Percentiles rank a stretch among this genome's conserved stretches.
Conservation (phyloP, 2,797 vertebrate genomes). For the Hephaestus fuliginosus region DNA sequence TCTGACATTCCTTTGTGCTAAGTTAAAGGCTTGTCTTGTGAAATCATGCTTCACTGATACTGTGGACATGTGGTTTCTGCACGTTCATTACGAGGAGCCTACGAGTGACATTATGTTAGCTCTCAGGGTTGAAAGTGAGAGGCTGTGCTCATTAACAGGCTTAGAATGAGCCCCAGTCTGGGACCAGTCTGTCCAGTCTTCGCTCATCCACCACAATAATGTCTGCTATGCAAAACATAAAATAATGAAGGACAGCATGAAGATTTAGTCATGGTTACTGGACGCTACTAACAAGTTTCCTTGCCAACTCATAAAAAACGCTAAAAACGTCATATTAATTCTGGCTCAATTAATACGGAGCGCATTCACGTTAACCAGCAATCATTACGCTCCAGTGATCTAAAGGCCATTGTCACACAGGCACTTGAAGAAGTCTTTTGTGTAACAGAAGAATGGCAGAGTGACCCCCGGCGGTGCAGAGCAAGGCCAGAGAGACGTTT, state of each 20-base stretch:
- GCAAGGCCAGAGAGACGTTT: slow-evolving; percentile 80
- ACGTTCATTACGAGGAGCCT: slow-evolving; percentile 67
- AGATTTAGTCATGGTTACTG: slow-evolving; percentile 55
- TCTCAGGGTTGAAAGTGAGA: slow-evolving; percentile 72
- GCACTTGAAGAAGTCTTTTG: slow-evolving; percentile 88
- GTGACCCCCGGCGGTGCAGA: slow-evolving; percentile 83
- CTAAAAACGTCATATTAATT: slow-evolving; percentile 81
- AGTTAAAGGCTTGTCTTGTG: slow-evolving; percentile 73
- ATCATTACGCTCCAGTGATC: slow-evolving; percentile 88
- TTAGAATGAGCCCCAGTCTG: slow-evolving; percentile 43
- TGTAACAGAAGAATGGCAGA: slow-evolving; percentile 84
- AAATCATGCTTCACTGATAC: slow-evolving; percentile 73
- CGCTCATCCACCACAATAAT: slow-evolving; percentile 35
- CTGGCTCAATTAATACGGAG: slow-evolving; percentile 86
- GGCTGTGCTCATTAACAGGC: slow-evolving; percentile 70
- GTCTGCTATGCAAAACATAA: slow-evolving; percentile 38
- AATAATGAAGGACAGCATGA: slow-evolving; percentile 30
- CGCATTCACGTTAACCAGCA: slow-evolving; percentile 82
- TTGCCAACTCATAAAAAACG: slow-evolving; percentile 53
- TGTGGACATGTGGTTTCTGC: slow-evolving; percentile 69
- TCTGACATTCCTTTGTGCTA: slow-evolving; percentile 78
- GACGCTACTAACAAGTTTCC: slow-evolving; percentile 49
- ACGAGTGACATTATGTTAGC: slow-evolving; percentile 66
- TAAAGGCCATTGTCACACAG: slow-evolving; percentile 87
- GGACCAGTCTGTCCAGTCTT: slow-evolving; percentile 30